These are phyloP conservation scores for Pollicipes pollicipes DNA, from an alignment of 1,140 invertebrate genomes.

Conservation along the genomic window DNA sequence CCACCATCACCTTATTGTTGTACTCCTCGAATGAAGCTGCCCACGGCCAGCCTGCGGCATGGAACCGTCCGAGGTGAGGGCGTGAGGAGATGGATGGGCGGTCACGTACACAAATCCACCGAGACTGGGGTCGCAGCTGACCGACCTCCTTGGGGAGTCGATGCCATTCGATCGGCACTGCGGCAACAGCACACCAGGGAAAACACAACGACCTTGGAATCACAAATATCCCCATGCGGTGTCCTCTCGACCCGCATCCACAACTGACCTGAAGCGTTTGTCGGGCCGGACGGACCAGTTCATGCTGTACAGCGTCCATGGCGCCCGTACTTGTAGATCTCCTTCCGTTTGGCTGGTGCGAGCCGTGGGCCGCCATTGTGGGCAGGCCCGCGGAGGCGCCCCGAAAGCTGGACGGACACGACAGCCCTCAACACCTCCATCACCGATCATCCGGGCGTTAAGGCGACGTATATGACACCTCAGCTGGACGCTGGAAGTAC, in stretches of 20 bases:
- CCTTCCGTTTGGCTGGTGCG: constrained; percentile 38
- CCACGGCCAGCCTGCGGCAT: constrained; percentile 67
- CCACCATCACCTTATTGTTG: constrained; percentile 97
- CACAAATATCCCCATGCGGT: not conserved
- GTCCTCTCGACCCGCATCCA: not conserved
- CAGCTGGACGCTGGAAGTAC: too few relatives aligned
- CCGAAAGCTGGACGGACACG: not conserved
- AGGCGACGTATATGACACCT: too few relatives aligned
- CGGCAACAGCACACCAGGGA: too few relatives aligned
- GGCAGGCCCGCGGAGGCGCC: not conserved
- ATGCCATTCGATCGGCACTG: too few relatives aligned
- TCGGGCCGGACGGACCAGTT: constrained; percentile 97
- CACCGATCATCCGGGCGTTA: too few relatives aligned
- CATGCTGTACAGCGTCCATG: constrained; percentile 96
- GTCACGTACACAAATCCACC: too few relatives aligned
- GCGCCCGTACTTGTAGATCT: constrained; percentile 86
- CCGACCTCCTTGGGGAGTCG: too few relatives aligned
- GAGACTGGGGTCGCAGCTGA: too few relatives aligned
- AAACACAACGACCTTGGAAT: not conserved
- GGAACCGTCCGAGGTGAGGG: too few relatives aligned
- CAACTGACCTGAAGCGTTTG: constrained; percentile 54
- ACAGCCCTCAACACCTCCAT: too few relatives aligned
- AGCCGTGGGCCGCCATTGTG: not conserved
- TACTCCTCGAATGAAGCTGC: constrained; percentile 99
- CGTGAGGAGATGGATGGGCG: too few relatives aligned